Conservation (phyloP, 2,113 vertebrate species). For the Bolborhynchus lineola region DNA sequence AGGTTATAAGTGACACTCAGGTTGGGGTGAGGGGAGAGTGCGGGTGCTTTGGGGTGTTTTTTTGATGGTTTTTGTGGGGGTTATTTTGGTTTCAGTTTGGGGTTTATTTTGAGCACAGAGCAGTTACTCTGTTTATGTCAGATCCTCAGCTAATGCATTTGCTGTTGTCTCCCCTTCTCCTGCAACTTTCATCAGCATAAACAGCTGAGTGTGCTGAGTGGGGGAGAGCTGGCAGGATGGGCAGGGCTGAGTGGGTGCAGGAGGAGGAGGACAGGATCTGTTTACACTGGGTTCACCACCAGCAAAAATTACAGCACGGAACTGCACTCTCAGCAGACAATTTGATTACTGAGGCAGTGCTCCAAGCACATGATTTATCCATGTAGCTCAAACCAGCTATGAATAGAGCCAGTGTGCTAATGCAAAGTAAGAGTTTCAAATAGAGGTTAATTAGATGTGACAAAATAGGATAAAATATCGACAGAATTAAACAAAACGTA, state of each 20-base stretch:
- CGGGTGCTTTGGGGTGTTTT: background rate
- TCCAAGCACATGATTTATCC: constrained; percentile 56
- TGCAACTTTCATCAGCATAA: background rate
- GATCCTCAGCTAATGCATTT: background rate
- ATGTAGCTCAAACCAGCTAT: constrained; percentile 5
- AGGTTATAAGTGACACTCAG: background rate
- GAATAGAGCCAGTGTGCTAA: constrained; percentile 30
- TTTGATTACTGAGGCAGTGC: constrained; percentile 44
- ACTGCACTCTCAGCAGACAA: constrained; percentile 58
- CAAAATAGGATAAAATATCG: constrained; percentile 33
- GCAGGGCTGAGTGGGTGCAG: background rate
- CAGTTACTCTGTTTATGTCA: background rate
- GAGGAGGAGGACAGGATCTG: constrained; percentile 44
- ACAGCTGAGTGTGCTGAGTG: background rate
- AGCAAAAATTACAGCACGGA: constrained; percentile 37
- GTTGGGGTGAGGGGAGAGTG: background rate
- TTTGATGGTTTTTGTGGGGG: background rate
- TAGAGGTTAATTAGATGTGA: constrained; percentile 42
- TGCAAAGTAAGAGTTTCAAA: constrained; percentile 20
- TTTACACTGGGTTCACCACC: constrained; percentile 29
- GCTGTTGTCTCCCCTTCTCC: background rate
- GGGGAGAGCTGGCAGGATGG: background rate
- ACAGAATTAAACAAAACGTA: constrained; percentile 16
- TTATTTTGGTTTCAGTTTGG: background rate
- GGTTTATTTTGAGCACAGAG: background rate